Evolutionary conservation across 2,797 vertebrate species (phyloP), one percentile per base, ranked within the genome.

Genomic region (Paratrypauchen microcephalus): DNA sequence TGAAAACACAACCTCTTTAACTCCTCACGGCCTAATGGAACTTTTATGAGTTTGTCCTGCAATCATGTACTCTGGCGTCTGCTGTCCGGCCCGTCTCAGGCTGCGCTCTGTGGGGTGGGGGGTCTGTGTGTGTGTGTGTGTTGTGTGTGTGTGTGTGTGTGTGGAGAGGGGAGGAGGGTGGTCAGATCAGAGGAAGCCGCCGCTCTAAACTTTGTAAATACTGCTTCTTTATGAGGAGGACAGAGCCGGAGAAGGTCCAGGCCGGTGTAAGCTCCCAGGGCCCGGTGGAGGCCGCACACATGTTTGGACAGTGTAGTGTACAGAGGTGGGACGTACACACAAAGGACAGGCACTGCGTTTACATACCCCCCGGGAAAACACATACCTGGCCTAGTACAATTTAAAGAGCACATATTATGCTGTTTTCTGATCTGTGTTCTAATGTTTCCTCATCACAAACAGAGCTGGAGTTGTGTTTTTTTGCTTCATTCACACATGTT

Each of bases 1-100:
- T 95, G 95, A 96, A 96, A 97, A 97, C 95, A 97, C 94, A 94
- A 90, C 92, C 93, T 86, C 94, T 97, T 90, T 97, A 97, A 97
- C 95, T 95, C 95, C 94, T 93, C 92, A 92, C 83, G 94, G 94
- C 95, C 97, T 98, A 94, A 94, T 94, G 94, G 93, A 94, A 94
- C 89, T 94, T 94, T 94, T 94, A 94, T 91, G 91, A 96, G 97
- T 96, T 96, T 95, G 95, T 95, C 94, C 95, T 97, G 95, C 96
- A 97, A 97, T 96, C 95, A 95, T 94, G 89, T 92, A 90, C 91
- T 93, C 89, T 93, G 91, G 91, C 89, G 88, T 92, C 91, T 90
- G 82, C 83, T 81, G 85, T 87, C 81, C 74, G 84, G 81, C 81
- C 83, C 77, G 73, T 82, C 63, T 72, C 76, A 83, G 72, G 19